Evolutionary conservation across 2,797 vertebrate genomes (phyloP).

Genomic region (Pseudopleuronectes americanus): DNA sequence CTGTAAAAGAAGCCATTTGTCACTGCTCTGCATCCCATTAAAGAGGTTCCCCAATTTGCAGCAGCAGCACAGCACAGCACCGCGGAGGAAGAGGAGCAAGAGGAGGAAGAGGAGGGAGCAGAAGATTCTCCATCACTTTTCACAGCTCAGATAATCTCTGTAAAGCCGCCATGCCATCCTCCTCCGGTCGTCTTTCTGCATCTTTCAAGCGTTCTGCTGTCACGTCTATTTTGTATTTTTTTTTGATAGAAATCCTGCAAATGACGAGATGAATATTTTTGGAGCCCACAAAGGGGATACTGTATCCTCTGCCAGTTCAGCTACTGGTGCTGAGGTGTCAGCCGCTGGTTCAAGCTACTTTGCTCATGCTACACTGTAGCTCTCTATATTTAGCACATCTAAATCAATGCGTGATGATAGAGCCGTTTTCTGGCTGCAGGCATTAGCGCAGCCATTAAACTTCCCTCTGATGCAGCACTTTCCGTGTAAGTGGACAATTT

Average conservation of each 20-base stretch:
- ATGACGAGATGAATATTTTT: conserved; percentile 1
- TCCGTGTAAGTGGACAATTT: conserved; percentile 65
- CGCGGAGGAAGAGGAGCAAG: conserved; percentile 40
- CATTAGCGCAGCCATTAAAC: conserved; percentile 65
- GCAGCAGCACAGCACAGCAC: conserved; percentile 51
- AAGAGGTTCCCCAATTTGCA: conserved; percentile 66
- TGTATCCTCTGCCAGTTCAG: background rate
- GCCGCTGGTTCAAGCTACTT: conserved; percentile 21
- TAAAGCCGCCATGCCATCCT: conserved; percentile 58
- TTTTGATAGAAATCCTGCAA: conserved; percentile 17
- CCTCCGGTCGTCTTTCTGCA: conserved; percentile 38
- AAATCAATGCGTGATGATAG: conserved; percentile 64
- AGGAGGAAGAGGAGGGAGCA: conserved; percentile 26
- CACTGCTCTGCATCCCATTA: conserved; percentile 79
- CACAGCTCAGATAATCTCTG: conserved; percentile 71
- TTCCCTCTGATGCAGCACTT: conserved; percentile 78
- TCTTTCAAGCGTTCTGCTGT: conserved; percentile 47
- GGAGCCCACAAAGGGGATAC: conserved; percentile 1
- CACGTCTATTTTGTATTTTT: background rate
- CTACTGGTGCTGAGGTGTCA: conserved; percentile 3
- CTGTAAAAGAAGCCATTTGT: conserved; percentile 80
- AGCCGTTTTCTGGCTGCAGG: conserved; percentile 56
- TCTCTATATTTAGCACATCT: conserved; percentile 57
- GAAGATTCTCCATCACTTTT: conserved; percentile 54
- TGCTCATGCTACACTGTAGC: conserved; percentile 24